Conservation (phyloP, 2,797 vertebrate genomes). For the Meda fulgida region DNA sequence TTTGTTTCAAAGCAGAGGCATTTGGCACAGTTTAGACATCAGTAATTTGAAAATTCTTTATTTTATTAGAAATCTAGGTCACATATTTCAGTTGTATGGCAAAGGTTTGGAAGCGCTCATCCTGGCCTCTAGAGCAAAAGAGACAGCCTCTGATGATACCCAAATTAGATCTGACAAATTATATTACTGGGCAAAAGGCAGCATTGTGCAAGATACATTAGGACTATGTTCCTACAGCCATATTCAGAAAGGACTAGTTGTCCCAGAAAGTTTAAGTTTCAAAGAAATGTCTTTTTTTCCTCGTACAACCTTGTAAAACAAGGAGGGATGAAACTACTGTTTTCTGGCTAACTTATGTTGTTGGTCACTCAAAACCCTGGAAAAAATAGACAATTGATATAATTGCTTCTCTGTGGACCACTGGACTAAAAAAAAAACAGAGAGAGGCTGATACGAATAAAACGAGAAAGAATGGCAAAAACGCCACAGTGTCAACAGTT, state of each 20-base stretch:
- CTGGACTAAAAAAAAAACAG: background rate
- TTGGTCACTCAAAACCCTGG: background rate
- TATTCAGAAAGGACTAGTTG: background rate
- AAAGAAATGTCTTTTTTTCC: background rate
- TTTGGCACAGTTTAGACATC: slow-evolving; percentile 52
- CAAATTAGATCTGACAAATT: background rate
- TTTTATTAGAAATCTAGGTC: slow-evolving; percentile 46
- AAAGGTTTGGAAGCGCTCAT: slow-evolving; percentile 31
- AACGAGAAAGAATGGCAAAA: background rate
- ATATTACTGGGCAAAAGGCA: background rate
- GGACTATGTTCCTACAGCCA: background rate
- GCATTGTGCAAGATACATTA: background rate
- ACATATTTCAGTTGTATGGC: slow-evolving; percentile 36
- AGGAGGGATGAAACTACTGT: background rate
- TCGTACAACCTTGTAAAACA: background rate
- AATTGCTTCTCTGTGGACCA: background rate
- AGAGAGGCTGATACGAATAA: background rate
- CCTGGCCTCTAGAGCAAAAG: background rate
- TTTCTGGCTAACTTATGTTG: background rate
- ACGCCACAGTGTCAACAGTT: slow-evolving; percentile 45
- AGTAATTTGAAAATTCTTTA: slow-evolving; percentile 38
- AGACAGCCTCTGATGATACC: background rate
- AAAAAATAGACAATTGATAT: no score
- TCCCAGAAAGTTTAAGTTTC: background rate
- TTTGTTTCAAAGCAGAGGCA: slow-evolving; percentile 60